These are phyloP conservation scores for Diachasma alloeum DNA, from an alignment of 1,140 invertebrate genomes.

Conservation along the genomic window DNA sequence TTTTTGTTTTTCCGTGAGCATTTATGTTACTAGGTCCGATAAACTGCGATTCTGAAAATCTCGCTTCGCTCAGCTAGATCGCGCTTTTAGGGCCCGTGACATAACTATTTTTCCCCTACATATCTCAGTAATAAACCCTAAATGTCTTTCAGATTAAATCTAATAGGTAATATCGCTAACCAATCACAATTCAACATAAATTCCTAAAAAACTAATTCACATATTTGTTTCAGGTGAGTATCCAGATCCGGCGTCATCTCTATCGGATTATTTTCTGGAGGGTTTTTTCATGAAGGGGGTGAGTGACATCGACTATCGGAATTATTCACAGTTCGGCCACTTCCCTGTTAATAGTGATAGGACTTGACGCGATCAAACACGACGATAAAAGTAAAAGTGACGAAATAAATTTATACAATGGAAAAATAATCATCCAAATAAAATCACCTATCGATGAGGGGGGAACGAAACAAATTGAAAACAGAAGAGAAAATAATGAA, in stretches of 20 bases:
- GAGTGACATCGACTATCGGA: not conserved
- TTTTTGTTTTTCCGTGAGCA: too few relatives aligned
- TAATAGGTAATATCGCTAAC: too few relatives aligned
- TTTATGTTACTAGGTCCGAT: too few relatives aligned
- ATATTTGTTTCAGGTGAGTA: conserved; percentile 45
- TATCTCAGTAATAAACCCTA: too few relatives aligned
- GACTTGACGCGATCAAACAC: not conserved
- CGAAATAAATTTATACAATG: not conserved
- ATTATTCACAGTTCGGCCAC: not conserved
- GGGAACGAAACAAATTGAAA: not conserved
- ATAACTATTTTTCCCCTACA: too few relatives aligned
- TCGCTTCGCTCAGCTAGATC: too few relatives aligned
- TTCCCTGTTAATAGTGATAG: not conserved
- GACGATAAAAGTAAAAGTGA: not conserved
- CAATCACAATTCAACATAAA: not conserved
- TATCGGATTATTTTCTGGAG: not conserved
- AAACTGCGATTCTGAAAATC: too few relatives aligned
- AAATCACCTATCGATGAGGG: not conserved
- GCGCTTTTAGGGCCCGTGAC: too few relatives aligned
- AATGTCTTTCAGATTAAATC: too few relatives aligned
- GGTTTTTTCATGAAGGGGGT: not conserved
- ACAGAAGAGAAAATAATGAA: not conserved
- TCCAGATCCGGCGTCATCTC: not conserved
- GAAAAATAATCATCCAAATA: not conserved
- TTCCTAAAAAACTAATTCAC: conserved; percentile 1